Conservation (phyloP, 2,797 vertebrate genomes). For the Sebastolobus alascanus region DNA sequence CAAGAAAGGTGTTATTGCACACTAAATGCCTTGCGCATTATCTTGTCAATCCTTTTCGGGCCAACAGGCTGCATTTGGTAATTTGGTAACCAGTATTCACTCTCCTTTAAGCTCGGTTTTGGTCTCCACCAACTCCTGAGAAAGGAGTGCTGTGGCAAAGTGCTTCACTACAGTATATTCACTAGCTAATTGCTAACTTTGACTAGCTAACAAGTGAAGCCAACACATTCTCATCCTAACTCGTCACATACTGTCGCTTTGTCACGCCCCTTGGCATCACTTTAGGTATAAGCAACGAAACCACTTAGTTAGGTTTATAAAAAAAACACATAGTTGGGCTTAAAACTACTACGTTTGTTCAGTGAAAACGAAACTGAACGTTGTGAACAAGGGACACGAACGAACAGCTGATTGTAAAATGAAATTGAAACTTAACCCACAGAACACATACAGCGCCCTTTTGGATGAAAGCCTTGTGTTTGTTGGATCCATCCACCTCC, state of each 20-base stretch:
- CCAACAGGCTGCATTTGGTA: neutral
- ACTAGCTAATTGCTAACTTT: too few relatives aligned
- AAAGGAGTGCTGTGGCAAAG: neutral
- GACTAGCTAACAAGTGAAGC: too few relatives aligned
- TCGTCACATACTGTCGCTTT: neutral
- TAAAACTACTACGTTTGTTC: neutral
- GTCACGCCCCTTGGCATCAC: neutral
- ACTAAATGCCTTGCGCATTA: fast-evolving
- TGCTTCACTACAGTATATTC: neutral
- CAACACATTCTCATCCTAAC: neutral
- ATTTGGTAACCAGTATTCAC: neutral
- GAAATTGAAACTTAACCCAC: neutral
- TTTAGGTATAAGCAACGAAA: neutral
- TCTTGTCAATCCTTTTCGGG: too few relatives aligned
- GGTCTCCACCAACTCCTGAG: neutral
- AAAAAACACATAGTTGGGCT: neutral
- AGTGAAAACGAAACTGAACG: neutral
- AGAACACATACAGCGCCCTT: neutral
- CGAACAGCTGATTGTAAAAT: neutral
- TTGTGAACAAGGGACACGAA: neutral
- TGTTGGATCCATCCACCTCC: neutral
- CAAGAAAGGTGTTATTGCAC: too few relatives aligned
- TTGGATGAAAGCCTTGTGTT: neutral
- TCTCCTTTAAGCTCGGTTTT: neutral
- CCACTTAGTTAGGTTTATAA: neutral